phyloP scores from a whole-genome alignment of 2,113 vertebrate species.

The Potamarius usumacintae region DNA sequence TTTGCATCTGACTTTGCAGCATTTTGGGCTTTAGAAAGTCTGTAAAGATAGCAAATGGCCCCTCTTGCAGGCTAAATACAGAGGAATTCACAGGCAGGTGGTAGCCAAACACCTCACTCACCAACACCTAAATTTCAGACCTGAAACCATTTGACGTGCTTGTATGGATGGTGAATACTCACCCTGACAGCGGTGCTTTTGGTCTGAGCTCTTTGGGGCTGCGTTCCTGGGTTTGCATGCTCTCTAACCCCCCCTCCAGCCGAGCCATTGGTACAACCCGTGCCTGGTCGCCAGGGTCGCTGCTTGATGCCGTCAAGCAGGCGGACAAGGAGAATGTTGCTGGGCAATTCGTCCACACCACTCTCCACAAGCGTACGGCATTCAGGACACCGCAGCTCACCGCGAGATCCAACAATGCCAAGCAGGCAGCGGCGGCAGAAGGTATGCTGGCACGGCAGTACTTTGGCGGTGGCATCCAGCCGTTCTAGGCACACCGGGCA shows the following conservation, averaged over 20 bases:
- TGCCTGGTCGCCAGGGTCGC: slow-evolving; percentile 81
- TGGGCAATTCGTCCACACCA: slow-evolving; percentile 91
- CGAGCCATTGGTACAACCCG: slow-evolving; percentile 62
- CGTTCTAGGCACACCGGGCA: slow-evolving; percentile 97
- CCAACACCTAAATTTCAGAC: not conserved
- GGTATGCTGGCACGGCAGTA: slow-evolving; percentile 96
- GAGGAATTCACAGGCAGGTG: not conserved
- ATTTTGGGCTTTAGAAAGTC: not conserved
- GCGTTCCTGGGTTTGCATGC: slow-evolving; percentile 75
- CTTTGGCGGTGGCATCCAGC: slow-evolving; percentile 93
- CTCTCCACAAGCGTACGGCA: slow-evolving; percentile 94
- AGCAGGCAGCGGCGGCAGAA: slow-evolving; percentile 95
- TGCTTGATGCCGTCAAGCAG: slow-evolving; percentile 98
- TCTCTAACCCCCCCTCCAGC: slow-evolving; percentile 77
- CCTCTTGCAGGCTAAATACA: not conserved
- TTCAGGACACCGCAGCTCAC: slow-evolving; percentile 93
- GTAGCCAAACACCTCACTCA: not conserved
- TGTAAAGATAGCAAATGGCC: not conserved
- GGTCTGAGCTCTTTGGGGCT: slow-evolving; percentile 85
- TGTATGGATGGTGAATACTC: slow-evolving; percentile 63
- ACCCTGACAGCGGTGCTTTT: slow-evolving; percentile 93
- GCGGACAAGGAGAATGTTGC: slow-evolving; percentile 95
- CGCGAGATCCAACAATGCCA: slow-evolving; percentile 91
- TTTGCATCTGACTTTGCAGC: not conserved
- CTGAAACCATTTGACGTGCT: not conserved